Conservation (phyloP, 2,888 invertebrate genomes). For the Calameuta pallipes region DNA sequence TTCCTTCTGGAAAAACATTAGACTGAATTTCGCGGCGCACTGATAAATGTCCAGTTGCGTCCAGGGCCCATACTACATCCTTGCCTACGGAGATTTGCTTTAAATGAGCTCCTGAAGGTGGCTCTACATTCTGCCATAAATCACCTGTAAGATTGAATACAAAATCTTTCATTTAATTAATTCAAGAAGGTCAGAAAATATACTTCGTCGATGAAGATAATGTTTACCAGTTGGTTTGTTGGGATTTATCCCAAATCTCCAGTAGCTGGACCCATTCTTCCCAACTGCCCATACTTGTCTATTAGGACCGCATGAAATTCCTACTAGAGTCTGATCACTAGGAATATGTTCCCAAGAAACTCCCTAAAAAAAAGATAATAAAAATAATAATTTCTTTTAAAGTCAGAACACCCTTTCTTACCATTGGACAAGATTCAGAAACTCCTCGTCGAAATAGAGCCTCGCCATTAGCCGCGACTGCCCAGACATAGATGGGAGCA, state of each 20-base stretch:
- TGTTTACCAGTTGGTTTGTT: slow-evolving; percentile 73
- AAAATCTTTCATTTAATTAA: slow-evolving; percentile 12
- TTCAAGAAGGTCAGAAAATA: not conserved
- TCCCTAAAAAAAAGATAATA: slow-evolving; percentile 69
- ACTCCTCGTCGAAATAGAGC: slow-evolving; percentile 86
- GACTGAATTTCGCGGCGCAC: slow-evolving; percentile 82
- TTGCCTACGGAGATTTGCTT: slow-evolving; percentile 81
- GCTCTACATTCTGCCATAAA: slow-evolving; percentile 85
- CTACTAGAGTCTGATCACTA: slow-evolving; percentile 82
- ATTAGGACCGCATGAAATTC: slow-evolving; percentile 78
- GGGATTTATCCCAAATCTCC: slow-evolving; percentile 79
- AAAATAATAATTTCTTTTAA: slow-evolving; percentile 1
- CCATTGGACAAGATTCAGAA: slow-evolving; percentile 77
- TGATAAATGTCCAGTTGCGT: slow-evolving; percentile 78
- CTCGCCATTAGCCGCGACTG: slow-evolving; percentile 87
- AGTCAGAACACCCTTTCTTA: slow-evolving; percentile 60
- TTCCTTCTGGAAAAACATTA: slow-evolving; percentile 81
- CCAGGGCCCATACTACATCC: slow-evolving; percentile 84
- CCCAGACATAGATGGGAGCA: slow-evolving; percentile 78
- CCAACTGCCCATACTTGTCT: slow-evolving; percentile 87
- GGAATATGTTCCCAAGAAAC: slow-evolving; percentile 83
- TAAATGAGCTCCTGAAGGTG: slow-evolving; percentile 74
- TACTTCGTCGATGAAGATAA: not conserved
- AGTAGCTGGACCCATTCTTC: slow-evolving; percentile 86
- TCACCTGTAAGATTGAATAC: slow-evolving; percentile 65